Percentiles rank a stretch among this genome's conserved stretches.
phyloP scores from a whole-genome alignment of 2,113 vertebrate species.

The Cottus gobio region DNA sequence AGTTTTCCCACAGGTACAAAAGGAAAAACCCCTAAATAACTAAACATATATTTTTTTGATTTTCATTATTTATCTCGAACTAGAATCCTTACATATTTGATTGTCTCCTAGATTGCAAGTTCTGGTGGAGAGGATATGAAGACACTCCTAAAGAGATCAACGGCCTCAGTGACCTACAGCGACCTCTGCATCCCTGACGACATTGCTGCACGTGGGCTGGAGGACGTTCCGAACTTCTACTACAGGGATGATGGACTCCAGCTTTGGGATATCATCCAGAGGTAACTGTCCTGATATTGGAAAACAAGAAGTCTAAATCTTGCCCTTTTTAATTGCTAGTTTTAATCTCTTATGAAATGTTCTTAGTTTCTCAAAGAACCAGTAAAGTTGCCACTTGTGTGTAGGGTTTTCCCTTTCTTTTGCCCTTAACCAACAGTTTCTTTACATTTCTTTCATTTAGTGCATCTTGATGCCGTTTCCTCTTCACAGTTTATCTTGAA shows the following conservation, averaged over 20 bases:
- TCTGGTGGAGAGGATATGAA: conserved; percentile 60
- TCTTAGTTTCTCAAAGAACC: background rate
- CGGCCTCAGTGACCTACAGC: conserved; percentile 76
- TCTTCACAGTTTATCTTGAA: background rate
- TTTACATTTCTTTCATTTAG: background rate
- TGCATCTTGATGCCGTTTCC: background rate
- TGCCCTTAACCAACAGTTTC: background rate
- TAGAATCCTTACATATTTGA: background rate
- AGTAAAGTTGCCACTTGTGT: background rate
- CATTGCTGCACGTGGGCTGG: conserved; percentile 74
- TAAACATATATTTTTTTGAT: no score
- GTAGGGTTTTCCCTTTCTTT: background rate
- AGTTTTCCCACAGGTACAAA: conserved; percentile 55
- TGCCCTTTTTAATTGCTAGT: background rate
- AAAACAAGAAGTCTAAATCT: background rate
- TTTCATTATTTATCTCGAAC: background rate
- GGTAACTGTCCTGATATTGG: conserved; percentile 48
- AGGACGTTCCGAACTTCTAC: conserved; percentile 78
- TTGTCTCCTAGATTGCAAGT: conserved; percentile 52
- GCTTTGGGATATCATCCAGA: conserved; percentile 83
- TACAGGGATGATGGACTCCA: conserved; percentile 86
- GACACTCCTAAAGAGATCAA: conserved; percentile 47
- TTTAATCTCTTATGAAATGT: background rate
- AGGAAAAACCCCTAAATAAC: background rate
- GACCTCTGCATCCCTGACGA: conserved; percentile 84